Percentiles rank a stretch among this genome's conserved stretches.
Conservation (phyloP, 2,888 invertebrate genomes). For the Napeogenes inachia region DNA sequence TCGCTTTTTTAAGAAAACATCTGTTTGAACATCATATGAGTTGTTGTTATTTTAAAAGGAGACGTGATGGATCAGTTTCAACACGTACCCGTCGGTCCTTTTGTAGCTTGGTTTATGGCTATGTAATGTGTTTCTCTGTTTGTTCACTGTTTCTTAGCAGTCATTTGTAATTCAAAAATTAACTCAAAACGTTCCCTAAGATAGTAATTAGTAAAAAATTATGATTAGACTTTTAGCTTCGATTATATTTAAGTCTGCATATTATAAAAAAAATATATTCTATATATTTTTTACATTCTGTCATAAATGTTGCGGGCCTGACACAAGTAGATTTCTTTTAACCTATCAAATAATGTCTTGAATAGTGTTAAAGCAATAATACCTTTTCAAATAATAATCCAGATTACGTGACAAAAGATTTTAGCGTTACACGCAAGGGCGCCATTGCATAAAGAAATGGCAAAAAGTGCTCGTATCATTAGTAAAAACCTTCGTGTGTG, state of each 20-base stretch:
- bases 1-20: constrained; percentile 72
- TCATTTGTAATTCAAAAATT: constrained; percentile 48
- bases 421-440: constrained; percentile 48
- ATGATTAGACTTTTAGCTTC: no score
- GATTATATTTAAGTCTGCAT: no score
- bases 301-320: not conserved
- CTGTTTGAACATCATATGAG: constrained; percentile 71
- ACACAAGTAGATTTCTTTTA: not conserved
- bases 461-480: constrained; percentile 48
- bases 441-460: constrained; percentile 49
- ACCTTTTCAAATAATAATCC: constrained; percentile 30
- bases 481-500: constrained; percentile 60
- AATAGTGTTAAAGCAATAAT: constrained; percentile 26
- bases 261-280: no score
- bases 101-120: constrained; percentile 74
- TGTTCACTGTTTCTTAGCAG: constrained; percentile 62
- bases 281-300: not conserved
- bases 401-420: constrained; percentile 59
- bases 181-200: constrained; percentile 16
- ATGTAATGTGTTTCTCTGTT: constrained; percentile 77
- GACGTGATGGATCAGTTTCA: constrained; percentile 78
- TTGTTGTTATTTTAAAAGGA: constrained; percentile 76
- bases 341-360: not conserved
- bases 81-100: constrained; percentile 73
- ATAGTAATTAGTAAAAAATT: not conserved